Base-by-base conservation (phyloP, 1,140 invertebrate genomes). In the Monomorium pharaonis region DNA sequence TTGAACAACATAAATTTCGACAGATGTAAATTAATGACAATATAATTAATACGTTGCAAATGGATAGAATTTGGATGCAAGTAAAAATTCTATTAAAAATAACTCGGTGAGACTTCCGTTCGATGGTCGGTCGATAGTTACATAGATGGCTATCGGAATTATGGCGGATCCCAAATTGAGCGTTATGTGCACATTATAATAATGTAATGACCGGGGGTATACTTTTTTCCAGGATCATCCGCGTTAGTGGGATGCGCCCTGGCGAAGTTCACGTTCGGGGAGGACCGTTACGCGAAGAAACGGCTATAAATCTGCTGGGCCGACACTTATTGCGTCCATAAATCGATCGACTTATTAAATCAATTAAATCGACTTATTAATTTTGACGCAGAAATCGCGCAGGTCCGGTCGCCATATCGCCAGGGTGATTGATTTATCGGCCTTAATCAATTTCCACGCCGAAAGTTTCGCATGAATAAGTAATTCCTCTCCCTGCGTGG, bases 351-450 rank as follows among this genome's bases (percentile, higher is more conserved):
- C 75, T 90, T 90, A 90, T 90, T 84, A 86, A 90, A 90, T 86
- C 86, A 90, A 90, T 90, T 86, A 90, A 84, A 84, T 90, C 89
- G 60, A 90, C 90, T 90, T 90, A 90, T 90, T 88, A 88, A 88
- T 89, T 85, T 89, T 86, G 88, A 88, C 65, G 58, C 83, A 85
- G 49, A 86, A 88, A 87, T 87, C 84, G 75, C 56, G 60, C 75
- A 21, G 72, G 33, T 33, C 24, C 47, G 58, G 47, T 47, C 37
- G 63, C 74, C 75, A 67, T 85, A 42, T 80, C 75, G 21, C 47
- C 56, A 33, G 14, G 37, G n/a, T 86, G 80, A 86, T 86, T 84
- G 85, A 89, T 89, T 89, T 89, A 89, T 89, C 44, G 84, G 47
- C 44, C 12, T 49, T 75, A 86, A 89, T 89, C 88, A 89, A 89